Percentiles rank a stretch among this genome's conserved stretches.
These are phyloP conservation scores for Amphiura filiformis DNA, from an alignment of 35 echinoderm and acorn worm species.

Conservation along the genomic window DNA sequence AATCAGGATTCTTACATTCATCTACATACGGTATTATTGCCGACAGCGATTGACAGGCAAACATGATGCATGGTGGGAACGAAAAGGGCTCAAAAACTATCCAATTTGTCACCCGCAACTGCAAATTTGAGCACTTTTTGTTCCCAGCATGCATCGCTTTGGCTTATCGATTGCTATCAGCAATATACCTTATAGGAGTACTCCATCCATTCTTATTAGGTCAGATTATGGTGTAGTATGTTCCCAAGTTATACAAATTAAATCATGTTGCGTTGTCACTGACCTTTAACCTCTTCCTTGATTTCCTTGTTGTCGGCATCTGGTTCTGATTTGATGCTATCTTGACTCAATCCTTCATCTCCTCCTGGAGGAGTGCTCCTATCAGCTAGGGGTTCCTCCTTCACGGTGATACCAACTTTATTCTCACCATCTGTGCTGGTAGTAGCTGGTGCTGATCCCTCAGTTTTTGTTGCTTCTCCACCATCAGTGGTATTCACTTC, in stretches of 20 bases:
- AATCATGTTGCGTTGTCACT: too few relatives aligned
- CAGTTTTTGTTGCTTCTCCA: not conserved
- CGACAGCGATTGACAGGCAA: not conserved
- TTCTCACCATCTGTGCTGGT: slow-evolving; percentile 20
- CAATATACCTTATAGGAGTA: too few relatives aligned
- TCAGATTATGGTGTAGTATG: too few relatives aligned
- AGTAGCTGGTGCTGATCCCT: slow-evolving; percentile 19
- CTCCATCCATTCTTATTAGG: not conserved
- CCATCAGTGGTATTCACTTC: not conserved
- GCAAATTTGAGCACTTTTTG: not conserved
- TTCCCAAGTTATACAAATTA: too few relatives aligned
- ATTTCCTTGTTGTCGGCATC: not conserved
- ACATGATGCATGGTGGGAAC: too few relatives aligned
- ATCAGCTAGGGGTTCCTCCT: not conserved
- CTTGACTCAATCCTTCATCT: not conserved
- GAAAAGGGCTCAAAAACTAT: too few relatives aligned
- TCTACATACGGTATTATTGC: not conserved
- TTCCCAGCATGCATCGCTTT: too few relatives aligned
- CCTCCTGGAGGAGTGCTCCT: not conserved
- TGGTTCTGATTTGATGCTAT: not conserved
- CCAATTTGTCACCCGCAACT: too few relatives aligned
- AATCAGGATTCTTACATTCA: too few relatives aligned
- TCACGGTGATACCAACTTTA: slow-evolving; percentile 26
- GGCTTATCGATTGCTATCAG: too few relatives aligned
- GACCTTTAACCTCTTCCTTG: not conserved